Evolutionary conservation across 64 coral and sea anemone genomes (phyloP).

Genomic region (Actinia equina): DNA sequence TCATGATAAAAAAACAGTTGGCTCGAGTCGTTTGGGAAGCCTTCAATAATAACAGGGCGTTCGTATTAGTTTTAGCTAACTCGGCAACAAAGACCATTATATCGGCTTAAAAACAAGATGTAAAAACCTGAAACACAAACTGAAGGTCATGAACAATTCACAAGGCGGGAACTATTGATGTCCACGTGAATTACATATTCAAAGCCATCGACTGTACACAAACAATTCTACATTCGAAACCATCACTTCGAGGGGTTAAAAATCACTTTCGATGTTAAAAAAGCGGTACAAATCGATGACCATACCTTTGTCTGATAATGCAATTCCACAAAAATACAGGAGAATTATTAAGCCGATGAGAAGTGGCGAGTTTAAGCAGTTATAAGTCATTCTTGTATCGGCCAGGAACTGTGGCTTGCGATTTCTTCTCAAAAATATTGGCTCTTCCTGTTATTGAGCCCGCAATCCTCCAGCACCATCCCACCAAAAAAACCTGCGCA

Average conservation of each 20-base stretch:
- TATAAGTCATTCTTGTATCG: conserved; percentile 8
- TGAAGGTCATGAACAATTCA: background rate
- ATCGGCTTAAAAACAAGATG: background rate
- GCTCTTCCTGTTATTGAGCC: conserved; percentile 21
- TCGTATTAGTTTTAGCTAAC: conserved; percentile 21
- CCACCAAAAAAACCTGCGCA: background rate
- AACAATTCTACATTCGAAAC: background rate
- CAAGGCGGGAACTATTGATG: background rate
- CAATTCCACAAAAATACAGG: background rate
- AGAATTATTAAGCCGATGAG: background rate
- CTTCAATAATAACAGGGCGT: conserved; percentile 10
- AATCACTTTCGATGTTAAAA: background rate
- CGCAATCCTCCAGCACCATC: background rate
- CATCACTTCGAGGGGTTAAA: background rate
- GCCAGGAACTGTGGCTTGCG: background rate
- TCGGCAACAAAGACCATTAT: background rate
- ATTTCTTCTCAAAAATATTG: conserved; percentile 24
- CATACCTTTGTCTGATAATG: conserved; percentile 11
- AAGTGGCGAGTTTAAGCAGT: background rate
- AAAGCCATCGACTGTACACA: background rate
- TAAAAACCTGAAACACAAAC: background rate
- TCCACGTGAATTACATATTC: conserved; percentile 6
- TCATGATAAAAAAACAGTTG: background rate
- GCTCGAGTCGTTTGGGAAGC: conserved; percentile 6
- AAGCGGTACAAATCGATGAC: background rate